phyloP scores from a whole-genome alignment of 2,888 invertebrate genomes.

The Scaptomyza reducta region DNA sequence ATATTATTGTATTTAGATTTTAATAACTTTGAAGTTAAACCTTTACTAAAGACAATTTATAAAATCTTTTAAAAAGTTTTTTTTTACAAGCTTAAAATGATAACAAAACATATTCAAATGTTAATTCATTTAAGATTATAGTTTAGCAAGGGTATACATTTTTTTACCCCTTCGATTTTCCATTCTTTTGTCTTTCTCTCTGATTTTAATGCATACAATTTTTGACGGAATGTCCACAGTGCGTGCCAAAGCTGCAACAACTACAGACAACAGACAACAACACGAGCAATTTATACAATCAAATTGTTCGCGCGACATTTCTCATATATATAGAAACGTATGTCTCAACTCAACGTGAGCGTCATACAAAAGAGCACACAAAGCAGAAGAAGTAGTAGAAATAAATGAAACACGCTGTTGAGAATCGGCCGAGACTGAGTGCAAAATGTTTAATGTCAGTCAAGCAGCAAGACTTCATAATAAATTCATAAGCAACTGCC shows the following conservation, averaged over 20 bases:
- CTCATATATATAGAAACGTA: conserved; percentile 35
- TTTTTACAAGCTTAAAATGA: no score
- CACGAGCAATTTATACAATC: conserved; percentile 43
- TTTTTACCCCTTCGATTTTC: neutral
- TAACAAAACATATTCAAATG: no score
- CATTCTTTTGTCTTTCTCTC: neutral
- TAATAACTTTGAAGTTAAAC: no score
- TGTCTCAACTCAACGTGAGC: conserved; percentile 70
- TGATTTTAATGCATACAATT: neutral
- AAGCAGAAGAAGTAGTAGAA: conserved; percentile 27
- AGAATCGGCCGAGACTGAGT: conserved; percentile 42
- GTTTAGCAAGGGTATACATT: neutral
- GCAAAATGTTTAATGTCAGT: conserved; percentile 50
- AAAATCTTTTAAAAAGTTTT: no score
- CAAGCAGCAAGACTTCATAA: conserved; percentile 48
- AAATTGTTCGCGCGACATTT: conserved; percentile 51
- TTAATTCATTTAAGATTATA: neutral
- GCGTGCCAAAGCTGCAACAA: conserved; percentile 38
- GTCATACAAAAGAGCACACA: conserved; percentile 65
- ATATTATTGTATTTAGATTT: no score
- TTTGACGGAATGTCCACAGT: conserved; percentile 56
- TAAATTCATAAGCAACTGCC: conserved; percentile 43
- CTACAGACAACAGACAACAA: conserved; percentile 10
- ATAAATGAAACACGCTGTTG: conserved; percentile 25
- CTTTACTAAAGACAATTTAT: no score